phyloP scores from a whole-genome alignment of 2,888 invertebrate species.

The Lasioglossum leucozonium region DNA sequence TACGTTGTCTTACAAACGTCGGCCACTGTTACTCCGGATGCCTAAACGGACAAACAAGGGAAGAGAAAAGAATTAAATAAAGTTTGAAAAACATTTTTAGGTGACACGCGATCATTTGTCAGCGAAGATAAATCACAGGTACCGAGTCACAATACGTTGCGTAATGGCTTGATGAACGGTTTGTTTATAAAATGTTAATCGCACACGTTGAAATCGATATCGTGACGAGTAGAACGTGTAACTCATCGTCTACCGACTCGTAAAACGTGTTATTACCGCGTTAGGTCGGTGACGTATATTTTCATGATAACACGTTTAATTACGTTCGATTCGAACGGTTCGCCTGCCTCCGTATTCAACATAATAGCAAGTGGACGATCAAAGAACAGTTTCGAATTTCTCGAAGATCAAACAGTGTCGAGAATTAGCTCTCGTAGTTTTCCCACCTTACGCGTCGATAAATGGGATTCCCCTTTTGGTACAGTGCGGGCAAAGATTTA shows the following conservation, averaged over 20 bases:
- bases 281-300: background rate
- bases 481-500: constrained; percentile 21
- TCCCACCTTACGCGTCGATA: background rate
- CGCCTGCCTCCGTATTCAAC: background rate
- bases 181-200: constrained; percentile 55
- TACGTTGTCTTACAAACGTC: constrained; percentile 97
- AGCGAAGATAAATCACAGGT: constrained; percentile 26
- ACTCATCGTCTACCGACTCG: constrained; percentile 14
- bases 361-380: background rate
- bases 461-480: constrained; percentile 16
- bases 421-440: background rate
- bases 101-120: constrained; percentile 15
- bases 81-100: background rate
- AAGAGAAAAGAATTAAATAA: constrained; percentile 2
- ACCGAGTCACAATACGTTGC: constrained; percentile 53
- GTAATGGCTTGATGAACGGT: constrained; percentile 47
- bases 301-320: background rate
- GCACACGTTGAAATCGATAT: constrained; percentile 62
- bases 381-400: background rate
- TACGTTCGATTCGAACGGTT: background rate
- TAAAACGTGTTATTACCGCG: background rate
- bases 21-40: constrained; percentile 98
- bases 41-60: constrained; percentile 85
- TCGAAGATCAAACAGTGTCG: constrained; percentile 3
- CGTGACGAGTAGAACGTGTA: constrained; percentile 20